Evolutionary conservation across 2,113 vertebrate species (phyloP).

Genomic region (Delphinapterus leucas): DNA sequence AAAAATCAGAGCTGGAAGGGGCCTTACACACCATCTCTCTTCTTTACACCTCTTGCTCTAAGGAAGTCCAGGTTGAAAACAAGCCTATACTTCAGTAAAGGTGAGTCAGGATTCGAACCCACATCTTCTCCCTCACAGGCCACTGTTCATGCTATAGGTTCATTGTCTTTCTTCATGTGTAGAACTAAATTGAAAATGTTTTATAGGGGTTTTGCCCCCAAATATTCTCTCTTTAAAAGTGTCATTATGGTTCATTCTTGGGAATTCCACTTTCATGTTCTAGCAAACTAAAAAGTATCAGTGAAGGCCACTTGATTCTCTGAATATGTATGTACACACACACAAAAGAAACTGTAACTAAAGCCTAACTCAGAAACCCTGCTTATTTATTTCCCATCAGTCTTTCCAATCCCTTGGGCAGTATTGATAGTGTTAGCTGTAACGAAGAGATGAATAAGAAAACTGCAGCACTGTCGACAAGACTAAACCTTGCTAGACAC

Average conservation of each 20-base stretch:
- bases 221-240: not conserved
- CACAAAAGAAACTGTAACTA: not conserved
- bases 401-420: not conserved
- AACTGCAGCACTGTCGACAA: not conserved
- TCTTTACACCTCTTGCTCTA: not conserved
- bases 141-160: not conserved
- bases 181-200: not conserved
- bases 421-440: not conserved
- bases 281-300: not conserved
- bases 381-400: not conserved
- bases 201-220: not conserved
- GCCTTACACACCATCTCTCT: not conserved
- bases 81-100: not conserved
- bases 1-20: not conserved
- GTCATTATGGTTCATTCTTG: not conserved
- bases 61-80: not conserved
- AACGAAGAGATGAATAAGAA: not conserved
- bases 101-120: not conserved
- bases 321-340: not conserved
- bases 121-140: not conserved
- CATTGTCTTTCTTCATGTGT: not conserved
- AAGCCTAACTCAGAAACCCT: not conserved
- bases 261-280: not conserved
- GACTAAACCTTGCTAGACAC: not conserved
- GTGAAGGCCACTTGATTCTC: not conserved